Evolutionary conservation across 2,888 invertebrate species (phyloP).

Genomic region (Drosophila silvestris): DNA sequence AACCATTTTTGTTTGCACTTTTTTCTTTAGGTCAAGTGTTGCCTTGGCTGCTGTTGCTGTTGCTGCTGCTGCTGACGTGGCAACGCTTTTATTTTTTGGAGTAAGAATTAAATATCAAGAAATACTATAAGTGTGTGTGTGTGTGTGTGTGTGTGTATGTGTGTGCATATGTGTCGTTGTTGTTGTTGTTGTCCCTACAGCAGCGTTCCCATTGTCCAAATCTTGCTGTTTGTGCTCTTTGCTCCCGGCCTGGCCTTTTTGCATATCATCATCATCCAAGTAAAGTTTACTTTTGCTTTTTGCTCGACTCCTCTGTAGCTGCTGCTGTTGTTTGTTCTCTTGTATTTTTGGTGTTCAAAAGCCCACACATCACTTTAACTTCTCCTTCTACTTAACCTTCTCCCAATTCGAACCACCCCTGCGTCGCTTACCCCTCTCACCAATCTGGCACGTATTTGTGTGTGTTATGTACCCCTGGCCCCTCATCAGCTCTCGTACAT

Average conservation of each 20-base stretch:
- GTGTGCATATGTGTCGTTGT: conserved; percentile 42
- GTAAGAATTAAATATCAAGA: conserved; percentile 75
- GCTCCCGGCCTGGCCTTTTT: conserved; percentile 46
- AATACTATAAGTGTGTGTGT: conserved; percentile 26
- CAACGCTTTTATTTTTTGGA: conserved; percentile 66
- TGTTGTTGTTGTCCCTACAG: conserved; percentile 27
- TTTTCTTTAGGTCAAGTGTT: conserved; percentile 72
- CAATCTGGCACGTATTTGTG: conserved; percentile 44
- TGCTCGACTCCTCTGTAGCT: conserved; percentile 25
- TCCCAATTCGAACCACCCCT: background rate
- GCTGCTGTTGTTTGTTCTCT: conserved; percentile 59
- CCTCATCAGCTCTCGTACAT: conserved; percentile 30
- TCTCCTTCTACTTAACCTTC: background rate
- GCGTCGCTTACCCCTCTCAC: conserved; percentile 5
- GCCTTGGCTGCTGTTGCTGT: conserved; percentile 50
- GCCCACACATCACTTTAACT: conserved; percentile 78
- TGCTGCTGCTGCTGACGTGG: conserved; percentile 69
- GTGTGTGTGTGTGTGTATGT: conserved; percentile 26
- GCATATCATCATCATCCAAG: conserved; percentile 75
- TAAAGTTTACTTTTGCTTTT: conserved; percentile 76
- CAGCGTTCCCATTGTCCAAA: conserved; percentile 40
- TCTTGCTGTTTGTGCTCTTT: conserved; percentile 42
- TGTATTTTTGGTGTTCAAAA: conserved; percentile 73
- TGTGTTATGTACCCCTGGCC: background rate
- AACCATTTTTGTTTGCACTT: conserved; percentile 35